phyloP scores from a whole-genome alignment of 2,797 vertebrate genomes.

The Melanotaenia maccullochi region DNA sequence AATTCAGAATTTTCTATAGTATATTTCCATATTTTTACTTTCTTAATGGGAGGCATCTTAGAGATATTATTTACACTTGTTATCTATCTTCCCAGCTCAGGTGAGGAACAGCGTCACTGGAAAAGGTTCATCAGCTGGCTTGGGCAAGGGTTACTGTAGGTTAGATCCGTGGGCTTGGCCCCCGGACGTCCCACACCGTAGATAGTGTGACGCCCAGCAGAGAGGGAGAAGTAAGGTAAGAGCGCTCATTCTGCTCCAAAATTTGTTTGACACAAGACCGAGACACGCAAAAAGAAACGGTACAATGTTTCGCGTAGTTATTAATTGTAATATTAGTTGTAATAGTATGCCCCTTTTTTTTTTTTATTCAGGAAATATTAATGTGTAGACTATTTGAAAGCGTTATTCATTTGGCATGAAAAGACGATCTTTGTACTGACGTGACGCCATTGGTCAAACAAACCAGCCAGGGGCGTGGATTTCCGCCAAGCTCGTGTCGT shows the following conservation, averaged over 20 bases:
- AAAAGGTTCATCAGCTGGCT: slow-evolving; percentile 17
- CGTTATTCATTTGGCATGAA: fast-evolving
- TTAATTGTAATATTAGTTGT: background rate
- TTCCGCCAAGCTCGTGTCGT: slow-evolving; percentile 60
- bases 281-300: background rate
- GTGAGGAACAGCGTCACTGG: slow-evolving; percentile 31
- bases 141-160: slow-evolving; percentile 67
- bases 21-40: background rate
- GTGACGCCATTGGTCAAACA: slow-evolving; percentile 43
- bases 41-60: background rate
- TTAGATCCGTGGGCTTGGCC: slow-evolving; percentile 48
- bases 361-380: too few relatives aligned
- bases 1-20: background rate
- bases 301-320: background rate
- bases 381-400: background rate
- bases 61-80: slow-evolving; percentile 16
- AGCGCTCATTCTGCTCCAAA: slow-evolving; percentile 21
- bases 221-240: background rate
- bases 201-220: slow-evolving; percentile 29
- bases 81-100: slow-evolving; percentile 15
- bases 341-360: background rate
- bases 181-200: slow-evolving; percentile 37
- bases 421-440: slow-evolving; percentile 55
- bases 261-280: background rate
- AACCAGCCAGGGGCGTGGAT: slow-evolving; percentile 49